A percentile compares a stretch with the other conserved stretches of the same genome.
phyloP scores from a whole-genome alignment of 2,797 vertebrate species.

The Girardinus metallicus region DNA sequence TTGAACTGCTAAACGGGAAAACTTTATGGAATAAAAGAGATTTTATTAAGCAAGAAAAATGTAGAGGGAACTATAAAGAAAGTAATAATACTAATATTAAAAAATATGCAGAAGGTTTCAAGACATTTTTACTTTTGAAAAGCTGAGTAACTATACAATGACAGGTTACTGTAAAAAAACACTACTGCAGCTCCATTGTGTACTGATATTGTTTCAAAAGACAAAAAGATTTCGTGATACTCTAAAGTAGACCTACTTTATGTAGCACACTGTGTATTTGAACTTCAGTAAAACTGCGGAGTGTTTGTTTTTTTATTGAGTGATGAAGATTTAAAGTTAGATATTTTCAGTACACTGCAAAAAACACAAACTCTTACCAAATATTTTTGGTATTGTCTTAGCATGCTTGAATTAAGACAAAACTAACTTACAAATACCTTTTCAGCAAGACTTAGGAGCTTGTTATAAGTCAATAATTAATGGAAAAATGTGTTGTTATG shows the following conservation, averaged over 20 bases:
- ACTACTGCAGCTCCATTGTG: neutral
- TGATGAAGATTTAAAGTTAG: too few species aligned
- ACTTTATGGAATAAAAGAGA: constrained; percentile 52
- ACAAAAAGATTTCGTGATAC: neutral
- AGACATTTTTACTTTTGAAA: neutral
- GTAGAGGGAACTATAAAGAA: constrained; percentile 22
- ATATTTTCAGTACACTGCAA: neutral
- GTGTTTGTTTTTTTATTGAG: too few species aligned
- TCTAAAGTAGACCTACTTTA: neutral
- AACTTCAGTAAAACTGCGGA: neutral
- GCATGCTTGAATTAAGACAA: too few species aligned
- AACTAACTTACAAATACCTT: too few species aligned
- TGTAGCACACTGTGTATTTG: too few species aligned
- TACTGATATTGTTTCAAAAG: neutral
- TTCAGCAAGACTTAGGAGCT: too few species aligned
- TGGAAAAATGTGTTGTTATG: too few species aligned
- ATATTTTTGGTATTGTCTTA: too few species aligned
- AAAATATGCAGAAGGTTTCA: neutral
- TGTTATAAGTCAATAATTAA: too few species aligned
- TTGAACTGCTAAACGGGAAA: constrained; percentile 45
- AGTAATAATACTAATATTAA: constrained; percentile 4
- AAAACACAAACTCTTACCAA: neutral
- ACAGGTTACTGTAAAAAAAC: neutral
- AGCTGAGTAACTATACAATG: neutral
- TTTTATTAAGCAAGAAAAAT: constrained; percentile 29